Evolutionary conservation across 2,113 vertebrate species (phyloP).

Genomic region (Epinephelus fuscoguttatus): DNA sequence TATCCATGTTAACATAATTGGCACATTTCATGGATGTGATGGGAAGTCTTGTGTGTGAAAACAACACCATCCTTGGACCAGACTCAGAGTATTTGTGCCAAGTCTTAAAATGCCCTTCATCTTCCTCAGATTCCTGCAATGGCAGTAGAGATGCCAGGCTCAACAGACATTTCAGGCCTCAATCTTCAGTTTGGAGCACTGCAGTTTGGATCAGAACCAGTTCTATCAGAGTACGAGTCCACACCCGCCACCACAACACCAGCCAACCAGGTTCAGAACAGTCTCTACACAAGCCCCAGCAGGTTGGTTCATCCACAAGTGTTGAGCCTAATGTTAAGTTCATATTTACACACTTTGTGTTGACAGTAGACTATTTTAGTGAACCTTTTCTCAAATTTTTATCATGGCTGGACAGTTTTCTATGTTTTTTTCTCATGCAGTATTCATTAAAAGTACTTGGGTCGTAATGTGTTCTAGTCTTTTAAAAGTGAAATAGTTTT

Average conservation of each 20-base stretch:
- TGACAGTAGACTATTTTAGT: background rate
- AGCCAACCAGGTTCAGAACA: slow-evolving; percentile 89
- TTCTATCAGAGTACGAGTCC: slow-evolving; percentile 92
- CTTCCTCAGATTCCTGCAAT: slow-evolving; percentile 92
- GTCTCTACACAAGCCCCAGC: slow-evolving; percentile 92
- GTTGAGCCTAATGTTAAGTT: background rate
- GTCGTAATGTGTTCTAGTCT: background rate
- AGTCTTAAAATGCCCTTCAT: background rate
- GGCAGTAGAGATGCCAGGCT: slow-evolving; percentile 97
- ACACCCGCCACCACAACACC: slow-evolving; percentile 86
- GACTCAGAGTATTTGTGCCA: background rate
- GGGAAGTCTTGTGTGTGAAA: background rate
- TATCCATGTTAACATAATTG: background rate
- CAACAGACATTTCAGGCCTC: slow-evolving; percentile 94
- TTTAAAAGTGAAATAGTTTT: background rate
- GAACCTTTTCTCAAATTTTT: background rate
- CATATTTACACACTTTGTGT: background rate
- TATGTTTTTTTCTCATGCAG: no score
- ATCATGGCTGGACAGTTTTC: background rate
- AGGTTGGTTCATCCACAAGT: slow-evolving; percentile 83
- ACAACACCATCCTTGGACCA: background rate
- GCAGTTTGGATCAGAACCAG: slow-evolving; percentile 97
- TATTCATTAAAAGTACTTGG: background rate
- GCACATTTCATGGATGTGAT: background rate
- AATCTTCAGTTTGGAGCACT: slow-evolving; percentile 97